Base-by-base conservation (phyloP, 2,888 invertebrate genomes). In the Noctua janthina region DNA sequence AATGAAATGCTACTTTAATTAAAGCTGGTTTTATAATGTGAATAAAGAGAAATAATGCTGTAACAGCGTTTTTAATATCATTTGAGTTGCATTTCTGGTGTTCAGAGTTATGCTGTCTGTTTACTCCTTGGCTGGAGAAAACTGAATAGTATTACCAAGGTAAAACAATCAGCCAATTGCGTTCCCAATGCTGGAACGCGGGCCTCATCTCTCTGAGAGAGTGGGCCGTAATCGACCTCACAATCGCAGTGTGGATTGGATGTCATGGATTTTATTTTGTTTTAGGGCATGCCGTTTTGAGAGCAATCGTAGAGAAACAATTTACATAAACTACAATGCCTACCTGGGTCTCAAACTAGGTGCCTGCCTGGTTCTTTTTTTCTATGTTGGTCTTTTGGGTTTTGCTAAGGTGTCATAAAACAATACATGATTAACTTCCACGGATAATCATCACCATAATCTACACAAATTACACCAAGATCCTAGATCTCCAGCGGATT, bases 1-100 rank as follows among this genome's bases (percentile, higher is more conserved):
- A 81, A 84, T 82, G 83, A 90, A 87, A 85, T 85, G 73, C 73
- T 81, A 68, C 67, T 88, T 88, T 87, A 87, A 88, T 90, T 82
- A 84, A 85, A 87, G 69, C 59, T 6, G 77, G 39, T 73, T 87
- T 79, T 78, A 81, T 80, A 79, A 76, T 56, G 76, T 11, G 73
- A 73, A 71, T 86, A 83, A 86, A 83, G 75, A 73, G 62, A 75
- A 87, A 81, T 82, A 72, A 83, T 86, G 78, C 43, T 75, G 73
- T 71, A 64, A 78, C 66, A 74, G 39, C 51, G 43, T 72, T 88
- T 86, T 88, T 84, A 83, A 86, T 88, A 88, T 73, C 43, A 74
- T 59, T 67, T 79, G 76, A 76, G 68, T 59, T 68, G 46, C 67
- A 66, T 85, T 72, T 59, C 56, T 87, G 17, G 59, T 62, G 56